Evolutionary conservation across 2,797 vertebrate genomes (phyloP).

Genomic region (Tapirus indicus): DNA sequence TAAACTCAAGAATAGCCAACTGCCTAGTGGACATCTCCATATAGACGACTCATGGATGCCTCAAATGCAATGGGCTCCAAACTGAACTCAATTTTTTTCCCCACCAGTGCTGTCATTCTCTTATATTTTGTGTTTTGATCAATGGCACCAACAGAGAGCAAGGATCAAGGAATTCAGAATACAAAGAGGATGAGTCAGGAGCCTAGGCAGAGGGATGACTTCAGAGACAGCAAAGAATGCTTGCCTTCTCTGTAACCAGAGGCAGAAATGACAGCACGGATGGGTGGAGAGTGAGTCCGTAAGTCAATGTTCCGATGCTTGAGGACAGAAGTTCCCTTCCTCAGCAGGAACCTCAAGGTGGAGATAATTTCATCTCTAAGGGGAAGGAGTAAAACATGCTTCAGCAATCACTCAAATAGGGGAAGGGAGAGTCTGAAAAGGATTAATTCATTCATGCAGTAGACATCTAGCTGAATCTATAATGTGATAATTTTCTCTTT

Average conservation of each 20-base stretch:
- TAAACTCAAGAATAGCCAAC: not conserved
- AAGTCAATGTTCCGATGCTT: not conserved
- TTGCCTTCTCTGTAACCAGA: not conserved
- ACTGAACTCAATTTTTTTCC: not conserved
- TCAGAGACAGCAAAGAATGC: not conserved
- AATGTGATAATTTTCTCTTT: not conserved
- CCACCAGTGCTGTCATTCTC: not conserved
- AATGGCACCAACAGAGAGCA: not conserved
- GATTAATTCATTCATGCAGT: not conserved
- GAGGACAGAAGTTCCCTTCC: not conserved
- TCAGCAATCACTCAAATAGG: not conserved
- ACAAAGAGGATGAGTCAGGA: not conserved
- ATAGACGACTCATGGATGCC: not conserved
- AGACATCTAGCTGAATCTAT: not conserved
- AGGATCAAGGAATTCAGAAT: not conserved
- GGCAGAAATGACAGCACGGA: not conserved
- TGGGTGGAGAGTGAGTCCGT: not conserved
- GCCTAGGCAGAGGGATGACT: not conserved
- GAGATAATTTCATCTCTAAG: not conserved
- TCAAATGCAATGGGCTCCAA: not conserved
- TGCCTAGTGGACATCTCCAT: not conserved
- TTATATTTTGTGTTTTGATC: not conserved
- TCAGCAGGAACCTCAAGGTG: not conserved
- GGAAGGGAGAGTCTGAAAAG: not conserved
- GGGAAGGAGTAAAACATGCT: not conserved